Evolutionary conservation across 2,113 vertebrate genomes (phyloP).

Genomic region (Mesembrinibis cayennensis): DNA sequence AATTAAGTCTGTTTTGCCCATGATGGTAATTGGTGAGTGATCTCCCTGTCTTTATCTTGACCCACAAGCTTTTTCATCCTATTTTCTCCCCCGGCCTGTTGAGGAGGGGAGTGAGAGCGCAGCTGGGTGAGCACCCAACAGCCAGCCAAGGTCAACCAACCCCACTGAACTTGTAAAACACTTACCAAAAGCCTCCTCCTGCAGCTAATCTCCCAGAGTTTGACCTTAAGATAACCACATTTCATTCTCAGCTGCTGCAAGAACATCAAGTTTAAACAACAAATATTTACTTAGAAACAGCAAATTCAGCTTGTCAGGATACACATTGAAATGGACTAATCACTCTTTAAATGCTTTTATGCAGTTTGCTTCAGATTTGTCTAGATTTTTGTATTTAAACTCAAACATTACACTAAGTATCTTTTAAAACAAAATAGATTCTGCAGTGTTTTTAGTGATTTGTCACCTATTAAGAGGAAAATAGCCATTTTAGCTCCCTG

Average conservation of each 20-base stretch:
- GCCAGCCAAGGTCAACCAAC: neutral
- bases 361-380: neutral
- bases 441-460: neutral
- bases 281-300: neutral
- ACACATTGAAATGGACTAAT: neutral
- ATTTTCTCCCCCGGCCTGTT: neutral
- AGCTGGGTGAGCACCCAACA: neutral
- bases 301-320: neutral
- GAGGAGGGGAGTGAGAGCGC: neutral
- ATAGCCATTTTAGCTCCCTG: neutral
- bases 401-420: neutral
- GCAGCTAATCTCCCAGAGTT: neutral
- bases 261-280: neutral
- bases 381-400: neutral
- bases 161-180: neutral
- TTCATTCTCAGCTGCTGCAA: neutral
- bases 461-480: neutral
- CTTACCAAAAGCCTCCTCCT: neutral
- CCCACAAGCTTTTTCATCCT: fast-evolving
- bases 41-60: neutral
- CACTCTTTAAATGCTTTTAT: neutral
- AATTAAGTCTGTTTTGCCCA: neutral
- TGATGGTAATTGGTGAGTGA: neutral
- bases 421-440: neutral
- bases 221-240: neutral